Evolutionary conservation across 2,888 invertebrate species (phyloP).

Genomic region (Adineta ricciae): DNA sequence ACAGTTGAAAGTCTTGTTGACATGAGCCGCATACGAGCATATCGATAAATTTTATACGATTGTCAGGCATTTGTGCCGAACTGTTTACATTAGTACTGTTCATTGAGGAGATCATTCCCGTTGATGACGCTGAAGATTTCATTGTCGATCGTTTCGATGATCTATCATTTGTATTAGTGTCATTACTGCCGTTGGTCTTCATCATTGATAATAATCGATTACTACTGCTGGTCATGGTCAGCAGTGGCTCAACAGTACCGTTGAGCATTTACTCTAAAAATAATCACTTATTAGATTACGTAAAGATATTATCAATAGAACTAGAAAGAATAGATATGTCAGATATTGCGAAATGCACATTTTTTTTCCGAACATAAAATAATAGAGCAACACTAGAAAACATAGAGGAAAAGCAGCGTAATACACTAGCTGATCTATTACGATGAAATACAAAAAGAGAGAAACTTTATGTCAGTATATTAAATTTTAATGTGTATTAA

Average conservation of each 20-base stretch:
- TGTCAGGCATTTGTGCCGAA: neutral
- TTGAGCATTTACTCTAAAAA: constrained; percentile 7
- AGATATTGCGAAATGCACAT: neutral
- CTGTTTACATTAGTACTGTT: neutral
- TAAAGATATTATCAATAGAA: neutral
- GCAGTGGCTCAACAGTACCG: constrained; percentile 15
- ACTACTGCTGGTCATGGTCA: neutral
- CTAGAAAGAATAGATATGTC: neutral
- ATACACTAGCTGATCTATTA: neutral
- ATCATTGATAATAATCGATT: neutral
- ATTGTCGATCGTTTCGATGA: neutral
- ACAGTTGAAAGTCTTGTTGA: constrained; percentile 29
- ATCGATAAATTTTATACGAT: constrained; percentile 27
- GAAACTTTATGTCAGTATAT: too few relatives aligned
- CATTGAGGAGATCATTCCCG: too few relatives aligned
- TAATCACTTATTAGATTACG: neutral
- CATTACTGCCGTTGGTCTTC: neutral
- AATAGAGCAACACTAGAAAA: neutral
- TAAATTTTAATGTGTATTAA: too few relatives aligned
- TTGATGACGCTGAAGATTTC: neutral
- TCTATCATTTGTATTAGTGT: neutral
- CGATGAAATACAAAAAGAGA: neutral
- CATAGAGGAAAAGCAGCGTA: neutral
- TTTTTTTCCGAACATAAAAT: neutral
- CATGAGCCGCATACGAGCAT: constrained; percentile 32